phyloP scores from a whole-genome alignment of 2,797 vertebrate genomes.

The Esox lucius region DNA sequence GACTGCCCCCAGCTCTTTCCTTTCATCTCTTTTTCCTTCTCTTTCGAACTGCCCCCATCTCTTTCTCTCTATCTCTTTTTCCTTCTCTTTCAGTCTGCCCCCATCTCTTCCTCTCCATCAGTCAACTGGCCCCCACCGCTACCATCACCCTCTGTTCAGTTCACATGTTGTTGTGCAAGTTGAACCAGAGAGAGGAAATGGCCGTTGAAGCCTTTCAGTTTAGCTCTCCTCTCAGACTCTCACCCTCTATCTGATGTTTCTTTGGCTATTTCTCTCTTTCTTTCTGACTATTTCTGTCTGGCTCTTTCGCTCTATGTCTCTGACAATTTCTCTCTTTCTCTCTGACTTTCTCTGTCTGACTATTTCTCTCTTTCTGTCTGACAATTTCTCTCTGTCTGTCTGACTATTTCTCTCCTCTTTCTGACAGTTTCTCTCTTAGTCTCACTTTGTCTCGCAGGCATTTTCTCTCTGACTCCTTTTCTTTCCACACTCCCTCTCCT shows the following conservation, averaged over 20 bases:
- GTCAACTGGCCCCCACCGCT: background rate
- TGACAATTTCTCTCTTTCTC: background rate
- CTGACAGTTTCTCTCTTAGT: too few relatives aligned
- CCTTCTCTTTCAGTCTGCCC: constrained; percentile 67
- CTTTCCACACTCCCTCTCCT: constrained; percentile 1
- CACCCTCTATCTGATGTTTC: constrained; percentile 31
- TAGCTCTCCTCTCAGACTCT: constrained; percentile 27
- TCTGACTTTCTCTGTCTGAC: too few relatives aligned
- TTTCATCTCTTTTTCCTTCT: background rate
- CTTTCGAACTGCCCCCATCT: constrained; percentile 67
- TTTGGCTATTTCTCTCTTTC: constrained; percentile 36
- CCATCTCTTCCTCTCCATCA: constrained; percentile 14
- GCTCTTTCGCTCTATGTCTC: constrained; percentile 22
- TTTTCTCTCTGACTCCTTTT: background rate
- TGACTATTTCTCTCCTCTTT: too few relatives aligned
- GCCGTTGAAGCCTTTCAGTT: constrained; percentile 28
- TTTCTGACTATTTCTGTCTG: constrained; percentile 8
- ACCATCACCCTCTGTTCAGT: constrained; percentile 19
- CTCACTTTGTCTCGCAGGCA: too few relatives aligned
- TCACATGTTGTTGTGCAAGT: constrained; percentile 36
- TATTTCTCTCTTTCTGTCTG: too few relatives aligned
- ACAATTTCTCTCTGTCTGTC: too few relatives aligned
- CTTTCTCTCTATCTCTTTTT: constrained; percentile 13
- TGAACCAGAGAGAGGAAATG: constrained; percentile 46
- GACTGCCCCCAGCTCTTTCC: constrained; percentile 60